Evolutionary conservation across 2,888 invertebrate genomes (phyloP), one percentile per base, ranked within the genome.

Genomic region (Lordiphosa fenestrarum): DNA sequence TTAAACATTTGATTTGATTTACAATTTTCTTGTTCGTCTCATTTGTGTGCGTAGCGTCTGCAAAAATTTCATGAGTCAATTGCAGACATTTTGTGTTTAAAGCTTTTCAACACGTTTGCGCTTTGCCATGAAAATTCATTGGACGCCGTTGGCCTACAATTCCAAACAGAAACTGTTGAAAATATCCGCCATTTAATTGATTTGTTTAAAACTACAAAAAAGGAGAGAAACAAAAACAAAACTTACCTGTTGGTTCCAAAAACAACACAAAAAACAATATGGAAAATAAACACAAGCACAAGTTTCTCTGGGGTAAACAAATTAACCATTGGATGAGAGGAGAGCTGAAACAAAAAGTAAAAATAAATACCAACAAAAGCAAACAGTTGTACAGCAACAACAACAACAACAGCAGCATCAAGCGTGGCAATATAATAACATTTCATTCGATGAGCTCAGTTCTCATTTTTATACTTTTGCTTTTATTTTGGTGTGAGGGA

Each of bases 1-100:
- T 80, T 85, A 69, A 71, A 63, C 80, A 84, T 84, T 84, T 69
- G 39, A 65, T 67, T 69, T 78, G 66, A 78, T 77, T 80, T 77
- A 71, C 68, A 72, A 47, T 55, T 57, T 48, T 46, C 50, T 53
- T 49, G 36, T 6, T 2, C 23, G 12, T 35, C 49, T 21, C 19
- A 37, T 46, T 21, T 23, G 21, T 38, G 47, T 42, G 25, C 48
- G 66, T 47, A 52, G 48, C 52, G 63, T 71, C 66, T 59, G 48
- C 54, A 73, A 64, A 69, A 66, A 30, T 30, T 56, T 51, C 58
- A 15, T 15, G 15, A 15, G 1, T 15, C 15, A 15, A 15, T 15
- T 15, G 15, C 15, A 15, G 15, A 15, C 15, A 66, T 51, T 73
- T 69, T 66, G 60, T 60, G 60, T 60, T 57, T 56, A 44, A 35